phyloP scores from a whole-genome alignment of 2,113 vertebrate species.

The Atrichornis clamosus region DNA sequence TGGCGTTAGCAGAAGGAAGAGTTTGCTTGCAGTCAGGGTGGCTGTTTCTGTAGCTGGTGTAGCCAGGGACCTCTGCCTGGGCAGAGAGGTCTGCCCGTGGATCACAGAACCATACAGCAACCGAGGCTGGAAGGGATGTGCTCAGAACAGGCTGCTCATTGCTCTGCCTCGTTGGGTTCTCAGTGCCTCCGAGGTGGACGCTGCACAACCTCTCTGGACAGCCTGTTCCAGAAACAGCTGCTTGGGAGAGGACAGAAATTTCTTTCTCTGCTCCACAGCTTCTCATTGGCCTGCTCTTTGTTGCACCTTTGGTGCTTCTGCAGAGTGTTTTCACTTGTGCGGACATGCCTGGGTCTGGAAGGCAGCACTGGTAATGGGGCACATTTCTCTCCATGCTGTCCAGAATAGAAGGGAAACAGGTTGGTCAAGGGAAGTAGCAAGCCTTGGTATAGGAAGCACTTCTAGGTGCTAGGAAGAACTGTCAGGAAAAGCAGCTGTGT shows the following conservation, averaged over 20 bases:
- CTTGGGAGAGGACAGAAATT: not conserved
- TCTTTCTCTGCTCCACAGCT: not conserved
- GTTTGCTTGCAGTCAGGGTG: not conserved
- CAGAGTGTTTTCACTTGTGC: not conserved
- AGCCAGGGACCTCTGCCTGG: not conserved
- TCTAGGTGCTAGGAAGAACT: not conserved
- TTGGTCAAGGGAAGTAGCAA: not conserved
- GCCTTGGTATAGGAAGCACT: not conserved
- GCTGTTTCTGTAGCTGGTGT: not conserved
- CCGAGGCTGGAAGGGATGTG: not conserved
- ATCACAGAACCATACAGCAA: not conserved
- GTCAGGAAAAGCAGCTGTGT: not conserved
- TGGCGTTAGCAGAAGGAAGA: not conserved
- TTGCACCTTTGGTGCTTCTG: not conserved
- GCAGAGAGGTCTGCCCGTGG: not conserved
- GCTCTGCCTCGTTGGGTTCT: not conserved
- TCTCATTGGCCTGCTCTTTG: not conserved
- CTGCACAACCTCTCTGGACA: not conserved
- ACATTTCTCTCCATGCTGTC: rapidly evolving
- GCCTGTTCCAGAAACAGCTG: not conserved
- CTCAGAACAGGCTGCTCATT: not conserved
- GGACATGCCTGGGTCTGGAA: not conserved
- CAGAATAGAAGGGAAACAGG: not conserved
- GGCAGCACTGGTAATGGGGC: not conserved
- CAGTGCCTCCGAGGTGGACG: not conserved